Evolutionary conservation across 35 echinoderm and acorn worm species (phyloP), one percentile per base, ranked within the genome.

Genomic region (Eucidaris tribuloides): DNA sequence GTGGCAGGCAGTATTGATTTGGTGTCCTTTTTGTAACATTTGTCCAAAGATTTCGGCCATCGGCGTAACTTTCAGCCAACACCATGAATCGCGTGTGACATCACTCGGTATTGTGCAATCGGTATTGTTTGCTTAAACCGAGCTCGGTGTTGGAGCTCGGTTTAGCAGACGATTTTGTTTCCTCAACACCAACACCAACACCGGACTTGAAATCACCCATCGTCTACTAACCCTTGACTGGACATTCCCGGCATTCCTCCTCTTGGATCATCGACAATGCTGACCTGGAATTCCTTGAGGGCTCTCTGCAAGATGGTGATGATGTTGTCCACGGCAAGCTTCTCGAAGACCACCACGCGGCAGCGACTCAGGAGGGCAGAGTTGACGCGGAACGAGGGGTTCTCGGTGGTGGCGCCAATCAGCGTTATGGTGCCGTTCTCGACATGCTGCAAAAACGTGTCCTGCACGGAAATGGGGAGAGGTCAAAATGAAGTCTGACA

Each of bases 371-470:
- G 72, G 7, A 99, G 91, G 42, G 96, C 96, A 30, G 66, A 79
- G 87, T 99, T 99, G 55, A 99, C 77, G 25, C 80, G 77, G 61
- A 99, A 99, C 20, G 96, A 99, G 11, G 96, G 96, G 64, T 99
- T 99, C 55, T 99, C 96, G 14, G 96, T 99, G 0, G 96, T 99
- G 46, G 96, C 96, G n/a, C 96, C 96, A n/a, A 99, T 81, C 65
- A 99, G 78, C n/a, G 83, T 99, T 70, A 99, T 93, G 32, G 87
- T 93, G 38, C 96, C 96, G 79, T 92, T 99, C 42, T 99, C 96
- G 72, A 99, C 88, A 46, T 93, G 86, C 20, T 87, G 96, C 40
- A 99, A 62, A 55, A 99, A 99, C 23, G 96, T 87, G 62, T 99
- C 96, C 96, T 99, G 62, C 19, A 42, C 17, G 40, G 46, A 15